Percentiles rank a stretch among this genome's conserved stretches.
These are phyloP conservation scores for Ophion ventricosus DNA, from an alignment of 2,888 invertebrate genomes.

Conservation along the genomic window DNA sequence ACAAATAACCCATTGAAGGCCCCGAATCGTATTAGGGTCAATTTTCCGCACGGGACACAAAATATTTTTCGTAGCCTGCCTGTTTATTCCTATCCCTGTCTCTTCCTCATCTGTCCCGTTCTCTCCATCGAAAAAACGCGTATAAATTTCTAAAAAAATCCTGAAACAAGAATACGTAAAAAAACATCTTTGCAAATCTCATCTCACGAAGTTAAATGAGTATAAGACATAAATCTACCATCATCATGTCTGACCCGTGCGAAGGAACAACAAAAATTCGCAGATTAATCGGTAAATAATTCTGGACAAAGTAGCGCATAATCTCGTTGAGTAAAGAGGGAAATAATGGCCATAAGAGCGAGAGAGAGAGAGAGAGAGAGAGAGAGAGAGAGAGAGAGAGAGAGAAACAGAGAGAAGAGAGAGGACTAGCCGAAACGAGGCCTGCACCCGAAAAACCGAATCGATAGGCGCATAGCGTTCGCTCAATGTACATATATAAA, in stretches of 20 bases:
- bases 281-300: slow-evolving; percentile 53
- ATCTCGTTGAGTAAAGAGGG: slow-evolving; percentile 47
- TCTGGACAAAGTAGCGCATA: slow-evolving; percentile 54
- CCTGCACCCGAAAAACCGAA: slow-evolving; percentile 82
- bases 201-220: neutral
- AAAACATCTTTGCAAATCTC: neutral
- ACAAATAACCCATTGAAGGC: too few relatives aligned
- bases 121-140: too few relatives aligned
- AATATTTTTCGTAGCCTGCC: too few relatives aligned
- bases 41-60: too few relatives aligned
- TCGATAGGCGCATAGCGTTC: slow-evolving; percentile 81
- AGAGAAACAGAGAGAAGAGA: slow-evolving; percentile 43
- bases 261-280: slow-evolving; percentile 10
- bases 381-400: slow-evolving; percentile 32
- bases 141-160: neutral
- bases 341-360: slow-evolving; percentile 50
- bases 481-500: slow-evolving; percentile 66
- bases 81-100: too few relatives aligned
- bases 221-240: neutral
- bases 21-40: too few relatives aligned
- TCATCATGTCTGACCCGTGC: neutral
- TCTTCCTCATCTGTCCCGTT: too few relatives aligned
- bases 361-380: slow-evolving; percentile 6
- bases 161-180: neutral
- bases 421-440: slow-evolving; percentile 77